These are phyloP conservation scores for Merluccius polli DNA, from an alignment of 2,797 vertebrate genomes.

Conservation along the genomic window DNA sequence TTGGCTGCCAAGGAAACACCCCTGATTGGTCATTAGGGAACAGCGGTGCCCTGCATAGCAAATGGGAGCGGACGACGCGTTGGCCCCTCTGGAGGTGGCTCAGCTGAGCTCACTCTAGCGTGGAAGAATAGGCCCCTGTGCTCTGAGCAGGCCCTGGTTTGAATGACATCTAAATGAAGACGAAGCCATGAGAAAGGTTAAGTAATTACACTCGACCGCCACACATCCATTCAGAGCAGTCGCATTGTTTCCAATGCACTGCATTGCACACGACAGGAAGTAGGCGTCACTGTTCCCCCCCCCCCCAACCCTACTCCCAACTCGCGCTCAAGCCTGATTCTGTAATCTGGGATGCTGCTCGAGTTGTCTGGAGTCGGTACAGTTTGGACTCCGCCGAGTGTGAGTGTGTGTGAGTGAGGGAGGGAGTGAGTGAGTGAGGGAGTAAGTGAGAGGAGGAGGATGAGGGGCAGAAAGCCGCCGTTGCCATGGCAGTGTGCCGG, in stretches of 20 bases:
- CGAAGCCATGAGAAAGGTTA: constrained; percentile 29
- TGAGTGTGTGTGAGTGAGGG: no score
- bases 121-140: constrained; percentile 48
- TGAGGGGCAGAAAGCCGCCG: constrained; percentile 50
- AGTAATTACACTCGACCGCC: constrained; percentile 28
- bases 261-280: neutral
- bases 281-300: neutral
- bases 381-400: constrained; percentile 48
- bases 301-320: no score
- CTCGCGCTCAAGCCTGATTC: neutral
- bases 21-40: constrained; percentile 69
- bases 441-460: neutral
- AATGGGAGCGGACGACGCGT: constrained; percentile 49
- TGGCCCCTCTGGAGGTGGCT: constrained; percentile 44
- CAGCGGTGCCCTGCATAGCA: constrained; percentile 56
- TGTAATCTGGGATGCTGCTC: neutral
- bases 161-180: constrained; percentile 34
- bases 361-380: constrained; percentile 10
- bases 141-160: constrained; percentile 42
- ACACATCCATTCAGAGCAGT: constrained; percentile 30
- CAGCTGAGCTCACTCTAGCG: constrained; percentile 42
- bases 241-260: neutral
- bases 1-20: constrained; percentile 51
- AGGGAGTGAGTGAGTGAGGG: neutral
- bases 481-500: constrained; percentile 67